Conservation (phyloP, 2,888 invertebrate genomes). For the Eupithecia insigniata region DNA sequence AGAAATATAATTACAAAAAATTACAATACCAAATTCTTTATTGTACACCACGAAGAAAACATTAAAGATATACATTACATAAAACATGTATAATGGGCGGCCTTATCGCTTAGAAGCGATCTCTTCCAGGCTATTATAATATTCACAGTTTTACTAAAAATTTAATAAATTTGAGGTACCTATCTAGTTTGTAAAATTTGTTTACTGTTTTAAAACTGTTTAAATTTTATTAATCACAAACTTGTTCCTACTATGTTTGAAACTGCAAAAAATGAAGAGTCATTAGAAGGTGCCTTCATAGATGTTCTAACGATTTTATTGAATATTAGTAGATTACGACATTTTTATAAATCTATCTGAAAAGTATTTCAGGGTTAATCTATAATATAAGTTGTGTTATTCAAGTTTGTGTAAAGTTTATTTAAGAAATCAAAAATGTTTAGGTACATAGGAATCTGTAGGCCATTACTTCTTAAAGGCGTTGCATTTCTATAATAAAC, state of each 20-base stretch:
- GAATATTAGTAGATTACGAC: neutral
- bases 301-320: conserved; percentile 4
- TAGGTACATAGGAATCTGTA: neutral
- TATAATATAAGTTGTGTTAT: neutral
- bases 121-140: neutral
- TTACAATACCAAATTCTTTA: too few species aligned
- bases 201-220: neutral
- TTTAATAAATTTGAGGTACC: neutral
- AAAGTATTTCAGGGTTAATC: neutral
- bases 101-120: too few species aligned
- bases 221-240: neutral
- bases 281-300: conserved; percentile 30
- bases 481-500: neutral
- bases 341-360: neutral
- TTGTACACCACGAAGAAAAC: too few species aligned
- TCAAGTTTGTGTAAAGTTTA: neutral
- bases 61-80: too few species aligned
- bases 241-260: neutral
- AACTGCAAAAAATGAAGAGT: conserved; percentile 7
- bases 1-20: too few species aligned
- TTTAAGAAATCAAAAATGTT: neutral
- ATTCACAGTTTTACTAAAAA: neutral
- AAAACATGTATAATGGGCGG: too few species aligned
- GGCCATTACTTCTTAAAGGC: neutral
- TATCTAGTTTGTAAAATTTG: neutral